These are phyloP conservation scores for Chelonus insularis DNA, from an alignment of 1,140 invertebrate species.

Conservation along the genomic window DNA sequence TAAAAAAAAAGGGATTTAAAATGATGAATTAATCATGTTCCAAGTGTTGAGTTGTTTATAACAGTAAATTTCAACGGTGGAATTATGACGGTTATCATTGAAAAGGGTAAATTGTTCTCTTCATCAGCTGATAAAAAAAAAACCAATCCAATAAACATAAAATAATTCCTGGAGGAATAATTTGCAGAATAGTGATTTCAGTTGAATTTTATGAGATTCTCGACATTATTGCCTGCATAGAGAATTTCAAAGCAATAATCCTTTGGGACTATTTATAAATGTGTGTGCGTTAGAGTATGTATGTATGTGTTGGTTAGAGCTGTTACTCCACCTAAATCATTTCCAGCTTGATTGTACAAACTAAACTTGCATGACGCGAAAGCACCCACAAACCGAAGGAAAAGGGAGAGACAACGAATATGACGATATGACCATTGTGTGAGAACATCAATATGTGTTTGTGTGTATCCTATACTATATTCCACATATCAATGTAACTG, in stretches of 20 bases:
- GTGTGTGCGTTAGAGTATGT: not conserved
- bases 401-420: not conserved
- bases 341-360: not conserved
- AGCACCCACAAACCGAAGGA: not conserved
- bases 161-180: not conserved
- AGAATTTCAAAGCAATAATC: not conserved
- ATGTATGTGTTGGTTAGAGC: not conserved
- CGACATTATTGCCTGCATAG: not conserved
- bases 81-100: no score
- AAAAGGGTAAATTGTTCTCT: no score
- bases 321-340: not conserved
- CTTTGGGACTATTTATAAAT: not conserved
- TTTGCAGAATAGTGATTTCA: not conserved
- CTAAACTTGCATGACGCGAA: not conserved
- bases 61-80: no score
- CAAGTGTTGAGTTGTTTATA: no score
- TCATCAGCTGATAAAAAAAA: no score
- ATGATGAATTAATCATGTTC: no score
- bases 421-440: slow-evolving; percentile 3
- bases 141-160: not conserved
- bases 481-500: not conserved
- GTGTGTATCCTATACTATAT: not conserved
- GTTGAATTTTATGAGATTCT: not conserved
- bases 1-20: no score
- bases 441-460: not conserved